A percentile compares a stretch with the other conserved stretches of the same genome.
phyloP scores from a whole-genome alignment of 1,140 invertebrate genomes.

The Zaprionus lachaisei region DNA sequence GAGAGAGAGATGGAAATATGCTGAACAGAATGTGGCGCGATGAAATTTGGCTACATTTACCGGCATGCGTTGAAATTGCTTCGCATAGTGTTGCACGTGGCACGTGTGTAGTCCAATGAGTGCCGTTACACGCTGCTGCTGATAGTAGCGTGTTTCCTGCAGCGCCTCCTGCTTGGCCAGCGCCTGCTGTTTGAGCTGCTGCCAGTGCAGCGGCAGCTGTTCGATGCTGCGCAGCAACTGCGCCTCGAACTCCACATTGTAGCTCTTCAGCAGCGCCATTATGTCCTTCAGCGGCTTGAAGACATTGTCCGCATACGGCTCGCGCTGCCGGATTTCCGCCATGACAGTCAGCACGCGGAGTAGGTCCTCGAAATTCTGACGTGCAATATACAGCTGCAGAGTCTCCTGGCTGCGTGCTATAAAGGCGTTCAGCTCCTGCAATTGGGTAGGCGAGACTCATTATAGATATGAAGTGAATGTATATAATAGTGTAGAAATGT shows the following conservation, averaged over 20 bases:
- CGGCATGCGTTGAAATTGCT: slow-evolving; percentile 87
- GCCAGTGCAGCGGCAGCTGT: slow-evolving; percentile 95
- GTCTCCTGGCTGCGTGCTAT: slow-evolving; percentile 86
- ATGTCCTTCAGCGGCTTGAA: slow-evolving; percentile 93
- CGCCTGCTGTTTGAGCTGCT: slow-evolving; percentile 92
- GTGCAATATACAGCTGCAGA: slow-evolving; percentile 86
- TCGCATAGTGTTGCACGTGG: slow-evolving; percentile 88
- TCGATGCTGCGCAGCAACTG: slow-evolving; percentile 85
- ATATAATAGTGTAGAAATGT: too few relatives aligned
- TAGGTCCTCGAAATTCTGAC: slow-evolving; percentile 88
- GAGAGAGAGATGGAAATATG: slow-evolving; percentile 39
- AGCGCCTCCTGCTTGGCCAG: slow-evolving; percentile 93
- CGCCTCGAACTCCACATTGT: slow-evolving; percentile 89
- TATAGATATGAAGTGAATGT: too few relatives aligned
- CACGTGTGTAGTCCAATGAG: slow-evolving; percentile 91
- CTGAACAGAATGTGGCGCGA: background rate
- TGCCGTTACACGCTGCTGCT: slow-evolving; percentile 90
- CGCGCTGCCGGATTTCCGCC: slow-evolving; percentile 87
- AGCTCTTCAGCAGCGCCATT: slow-evolving; percentile 90
- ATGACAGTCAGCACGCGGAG: slow-evolving; percentile 85
- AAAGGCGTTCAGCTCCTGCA: slow-evolving; percentile 86
- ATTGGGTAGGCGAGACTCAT: background rate
- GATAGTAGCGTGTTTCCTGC: slow-evolving; percentile 88
- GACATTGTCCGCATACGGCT: slow-evolving; percentile 88
- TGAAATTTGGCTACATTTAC: slow-evolving; percentile 72